Evolutionary conservation across 2,113 vertebrate species (phyloP).

Genomic region (Platichthys flesus): DNA sequence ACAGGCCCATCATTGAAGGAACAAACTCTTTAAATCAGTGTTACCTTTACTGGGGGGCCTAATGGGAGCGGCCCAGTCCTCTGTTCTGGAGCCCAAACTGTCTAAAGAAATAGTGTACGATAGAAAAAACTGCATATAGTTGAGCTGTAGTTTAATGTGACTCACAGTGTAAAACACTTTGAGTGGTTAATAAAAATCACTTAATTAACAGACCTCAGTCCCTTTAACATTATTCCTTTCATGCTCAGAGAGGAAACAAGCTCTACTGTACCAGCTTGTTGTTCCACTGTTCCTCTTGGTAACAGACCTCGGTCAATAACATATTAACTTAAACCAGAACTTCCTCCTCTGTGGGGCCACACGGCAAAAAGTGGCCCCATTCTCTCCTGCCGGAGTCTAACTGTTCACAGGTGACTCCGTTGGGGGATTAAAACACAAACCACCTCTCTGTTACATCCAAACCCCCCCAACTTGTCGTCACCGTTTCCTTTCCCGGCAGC

Average conservation of each 20-base stretch:
- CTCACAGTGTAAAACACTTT: no score
- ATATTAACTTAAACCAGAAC: conserved; percentile 45
- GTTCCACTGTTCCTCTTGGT: conserved; percentile 1
- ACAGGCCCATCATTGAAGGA: no score
- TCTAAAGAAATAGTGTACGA: no score
- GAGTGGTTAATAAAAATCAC: no score
- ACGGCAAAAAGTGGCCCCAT: conserved; percentile 22
- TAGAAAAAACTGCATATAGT: no score
- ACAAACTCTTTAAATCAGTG: no score
- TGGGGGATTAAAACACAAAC: conserved; percentile 54
- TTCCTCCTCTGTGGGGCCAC: conserved; percentile 23
- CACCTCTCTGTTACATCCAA: conserved; percentile 54
- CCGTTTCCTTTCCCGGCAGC: conserved; percentile 38
- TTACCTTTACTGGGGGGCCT: no score
- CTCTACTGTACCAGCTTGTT: not conserved
- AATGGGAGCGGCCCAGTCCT: no score
- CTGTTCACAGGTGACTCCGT: conserved; percentile 62
- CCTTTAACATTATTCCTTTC: not conserved
- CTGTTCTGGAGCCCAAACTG: no score
- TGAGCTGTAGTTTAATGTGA: no score
- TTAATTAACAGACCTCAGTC: not conserved
- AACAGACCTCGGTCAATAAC: conserved; percentile 25
- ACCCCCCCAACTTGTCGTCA: conserved; percentile 52
- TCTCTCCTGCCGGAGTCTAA: conserved; percentile 22
- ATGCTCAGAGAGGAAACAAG: not conserved